Base-by-base conservation (phyloP, 2,888 invertebrate species). In the Eupithecia abbreviata region DNA sequence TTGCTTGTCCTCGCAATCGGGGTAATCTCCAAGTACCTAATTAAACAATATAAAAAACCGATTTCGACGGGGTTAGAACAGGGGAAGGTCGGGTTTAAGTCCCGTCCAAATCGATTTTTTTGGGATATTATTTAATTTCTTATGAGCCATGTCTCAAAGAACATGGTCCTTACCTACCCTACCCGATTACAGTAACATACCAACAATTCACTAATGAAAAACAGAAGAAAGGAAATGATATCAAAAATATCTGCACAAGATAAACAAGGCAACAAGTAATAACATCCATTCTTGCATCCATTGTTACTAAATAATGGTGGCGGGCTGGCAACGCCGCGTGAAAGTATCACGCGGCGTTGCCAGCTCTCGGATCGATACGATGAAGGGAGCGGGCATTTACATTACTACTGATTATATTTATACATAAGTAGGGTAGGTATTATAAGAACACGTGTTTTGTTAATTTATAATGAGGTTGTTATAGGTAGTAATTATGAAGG, bases 271-370 rank as follows among this genome's bases (percentile, higher is more conserved):
- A 91, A 92, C 90, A 92, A 92, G 91, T 92, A 89, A 87, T 85
- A 87, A 90, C 85, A 83, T 73, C 82, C 81, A 84, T 86, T 84
- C 85, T 85, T 84, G 90, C 85, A 83, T 75, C 82, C 81, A 84
- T 86, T 84, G 86, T 85, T 84, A 85, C 88, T 87, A 88, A 90
- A 90, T 90, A 90, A 88, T 84, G 83, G 82, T 72, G 30, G 80
- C 88, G 89, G 83, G 84, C 85, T 89, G 91, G 93, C 94, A 94
- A 93, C 93, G 87, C 72, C 86, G 90, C 90, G 87, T 82, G 91
- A 90, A 90, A 92, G 90, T 82, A 67, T 89, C 62, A 55, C 73
- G 79, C 73, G 77, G 67, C 71, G 82, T 77, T 80, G 81, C 78
- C 80, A 82, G 76, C 77, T 73, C 74, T 76, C 79, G 51, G 80